Base-by-base conservation (phyloP, 2,888 invertebrate species). In the Alsophila aescularia region DNA sequence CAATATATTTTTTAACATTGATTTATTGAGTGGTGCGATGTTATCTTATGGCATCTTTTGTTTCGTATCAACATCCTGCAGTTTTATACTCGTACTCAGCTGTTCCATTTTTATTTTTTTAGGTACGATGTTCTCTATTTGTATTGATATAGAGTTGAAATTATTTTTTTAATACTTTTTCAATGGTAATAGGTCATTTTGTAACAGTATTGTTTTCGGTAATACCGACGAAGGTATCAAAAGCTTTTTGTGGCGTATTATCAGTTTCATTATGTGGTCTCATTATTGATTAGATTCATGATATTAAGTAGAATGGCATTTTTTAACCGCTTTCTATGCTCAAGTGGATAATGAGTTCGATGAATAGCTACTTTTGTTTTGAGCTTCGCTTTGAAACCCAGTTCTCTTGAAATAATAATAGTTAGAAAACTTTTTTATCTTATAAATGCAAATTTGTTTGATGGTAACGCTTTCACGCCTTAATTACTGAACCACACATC, bases 261-360 rank as follows among this genome's bases (percentile, higher is more conserved):
- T 77, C 66, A 64, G 62, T 58, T 73, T 77, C 74, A 79, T 50
- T 85, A 80, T 69, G n/a, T 66, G 65, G 62, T 58, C 73, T 77
- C 74, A 79, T 51, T 85, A 81, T 69, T 75, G 77, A 80, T 79
- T 73, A 80, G 81, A 85, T 87, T 85, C 81, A 87, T 85, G 81
- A 83, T 77, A 64, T 41, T 40, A 51, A 44, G 13, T 40, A 44
- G 31, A 18, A 36, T 29, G 29, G 3, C 29, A 34, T 34, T 24
- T 29, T 9, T n/a, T 29, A n/a, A n/a, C n/a, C n/a, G n/a, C n/a
- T n/a, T n/a, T n/a, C n/a, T n/a, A n/a, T n/a, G n/a, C n/a, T n/a
- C n/a, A n/a, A n/a, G n/a, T n/a, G n/a, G n/a, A n/a, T 29, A 29
- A n/a, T 29, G 10, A 29, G 10, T 10, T 29, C n/a, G n/a, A 10